Percentiles rank a stretch among this genome's conserved stretches.
Evolutionary conservation across 2,888 invertebrate species (phyloP).

Genomic region (Apotomis capreana): DNA sequence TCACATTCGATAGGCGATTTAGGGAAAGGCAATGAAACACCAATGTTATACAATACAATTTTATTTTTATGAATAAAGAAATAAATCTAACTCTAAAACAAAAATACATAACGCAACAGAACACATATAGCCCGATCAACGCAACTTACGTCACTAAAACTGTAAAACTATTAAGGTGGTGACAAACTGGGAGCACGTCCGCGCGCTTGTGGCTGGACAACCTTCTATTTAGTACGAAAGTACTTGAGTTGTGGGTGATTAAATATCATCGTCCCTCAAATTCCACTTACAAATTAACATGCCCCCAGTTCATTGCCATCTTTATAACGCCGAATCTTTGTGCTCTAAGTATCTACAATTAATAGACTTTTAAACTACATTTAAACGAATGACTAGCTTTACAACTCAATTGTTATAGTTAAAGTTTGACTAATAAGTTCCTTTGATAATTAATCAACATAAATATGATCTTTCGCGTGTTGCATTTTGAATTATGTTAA

Average conservation of each 20-base stretch:
- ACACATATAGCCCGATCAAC: slow-evolving; percentile 25
- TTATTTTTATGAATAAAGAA: slow-evolving; percentile 47
- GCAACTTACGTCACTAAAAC: slow-evolving; percentile 25
- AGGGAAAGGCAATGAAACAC: slow-evolving; percentile 32
- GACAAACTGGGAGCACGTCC: no score
- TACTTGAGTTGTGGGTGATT: no score
- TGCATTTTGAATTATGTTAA: no score
- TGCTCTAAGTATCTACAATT: slow-evolving; percentile 32
- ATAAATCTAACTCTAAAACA: slow-evolving; percentile 44
- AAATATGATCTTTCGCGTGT: neutral
- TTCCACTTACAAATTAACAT: no score
- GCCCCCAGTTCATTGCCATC: no score
- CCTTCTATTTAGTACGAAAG: no score
- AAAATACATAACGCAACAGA: slow-evolving; percentile 36
- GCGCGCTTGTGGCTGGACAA: no score
- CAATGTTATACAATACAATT: slow-evolving; percentile 48
- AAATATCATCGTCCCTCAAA: no score
- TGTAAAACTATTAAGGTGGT: slow-evolving; percentile 20
- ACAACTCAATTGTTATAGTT: neutral
- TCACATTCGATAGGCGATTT: neutral
- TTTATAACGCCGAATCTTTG: slow-evolving; percentile 30
- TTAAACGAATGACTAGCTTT: slow-evolving; percentile 1
- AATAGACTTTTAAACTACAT: slow-evolving; percentile 27
- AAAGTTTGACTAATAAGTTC: neutral
- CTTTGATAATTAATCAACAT: neutral